phyloP scores from a whole-genome alignment of 2,113 vertebrate species.

The Sinocyclocheilus grahami region DNA sequence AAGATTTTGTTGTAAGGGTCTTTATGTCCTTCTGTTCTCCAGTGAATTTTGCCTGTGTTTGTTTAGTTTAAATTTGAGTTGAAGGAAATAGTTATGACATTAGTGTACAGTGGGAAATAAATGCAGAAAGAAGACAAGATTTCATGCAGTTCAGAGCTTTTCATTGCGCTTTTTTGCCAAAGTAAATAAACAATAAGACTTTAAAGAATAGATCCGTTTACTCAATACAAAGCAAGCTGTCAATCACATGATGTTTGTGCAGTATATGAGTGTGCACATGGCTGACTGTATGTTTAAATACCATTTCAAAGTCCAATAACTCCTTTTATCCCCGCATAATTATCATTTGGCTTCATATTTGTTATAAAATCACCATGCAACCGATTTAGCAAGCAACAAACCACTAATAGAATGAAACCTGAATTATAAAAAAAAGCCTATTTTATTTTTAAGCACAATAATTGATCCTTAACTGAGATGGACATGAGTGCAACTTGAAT shows the following conservation, averaged over 20 bases:
- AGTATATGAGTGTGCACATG: not conserved
- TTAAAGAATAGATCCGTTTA: not conserved
- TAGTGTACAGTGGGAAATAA: not conserved
- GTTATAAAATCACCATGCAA: not conserved
- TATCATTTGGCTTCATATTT: not conserved
- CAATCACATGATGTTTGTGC: not conserved
- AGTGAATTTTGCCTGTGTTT: not conserved
- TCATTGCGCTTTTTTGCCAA: not conserved
- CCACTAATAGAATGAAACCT: not conserved
- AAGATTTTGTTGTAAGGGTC: not conserved
- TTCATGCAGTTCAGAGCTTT: not conserved
- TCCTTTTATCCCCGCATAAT: not conserved
- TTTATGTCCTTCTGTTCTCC: not conserved
- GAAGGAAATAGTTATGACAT: not conserved
- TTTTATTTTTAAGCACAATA: not conserved
- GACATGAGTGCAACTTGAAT: no score
- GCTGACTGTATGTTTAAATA: not conserved
- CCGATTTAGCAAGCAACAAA: not conserved
- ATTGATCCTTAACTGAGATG: not conserved
- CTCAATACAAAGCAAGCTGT: slow-evolving; percentile 2
- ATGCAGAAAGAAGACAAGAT: not conserved
- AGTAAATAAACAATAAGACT: not conserved
- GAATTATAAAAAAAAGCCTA: not conserved
- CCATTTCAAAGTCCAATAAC: not conserved
- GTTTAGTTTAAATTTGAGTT: not conserved